Evolutionary conservation across 2,888 invertebrate genomes (phyloP), one percentile per base, ranked within the genome.

Genomic region (Biston stratarius): DNA sequence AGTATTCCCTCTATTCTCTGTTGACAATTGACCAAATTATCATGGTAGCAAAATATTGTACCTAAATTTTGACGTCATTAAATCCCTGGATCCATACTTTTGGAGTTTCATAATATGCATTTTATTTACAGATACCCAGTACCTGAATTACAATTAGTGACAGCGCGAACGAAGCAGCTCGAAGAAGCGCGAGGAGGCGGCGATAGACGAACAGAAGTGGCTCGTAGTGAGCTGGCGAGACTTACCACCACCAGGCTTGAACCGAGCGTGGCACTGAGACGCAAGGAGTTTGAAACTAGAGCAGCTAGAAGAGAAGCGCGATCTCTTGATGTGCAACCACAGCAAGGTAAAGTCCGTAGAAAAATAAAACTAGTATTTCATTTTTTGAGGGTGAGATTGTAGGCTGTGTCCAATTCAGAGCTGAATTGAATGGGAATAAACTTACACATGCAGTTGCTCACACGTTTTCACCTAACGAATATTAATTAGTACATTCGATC

Each of bases 251-350:
- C 97, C 80, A 91, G 95, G 49, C 95, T 96, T 55, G 96, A 96
- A 75, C 96, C 97, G 38, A 96, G 96, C 82, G 97, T 97, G n/a
- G 96, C 96, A 61, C 95, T 96, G 67, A 89, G 96, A 10, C 95
- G 96, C 69, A 95, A 95, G 78, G 97, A 97, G 88, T 97, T 96
- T 83, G 97, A 97, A 83, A 95, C 95, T 9, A 92, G 95, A 70
- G 74, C 89, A 8, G 80, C 83, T 0, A 75, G 94, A 8, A 73
- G 94, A 64, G 94, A 94, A 68, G 94, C 94, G 61, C 84, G 87
- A 76, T 95, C 87, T 51, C 83, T 86, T 40, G 94, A 94, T 73
- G 94, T 94, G 71, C 94, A 94, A 76, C 89, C 92, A 53, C 89
- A 90, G 60, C 90, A 88, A 76, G 93, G 93, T 81, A 55, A 48